Evolutionary conservation across 2,888 invertebrate species (phyloP).

Genomic region (Agrotis puta): DNA sequence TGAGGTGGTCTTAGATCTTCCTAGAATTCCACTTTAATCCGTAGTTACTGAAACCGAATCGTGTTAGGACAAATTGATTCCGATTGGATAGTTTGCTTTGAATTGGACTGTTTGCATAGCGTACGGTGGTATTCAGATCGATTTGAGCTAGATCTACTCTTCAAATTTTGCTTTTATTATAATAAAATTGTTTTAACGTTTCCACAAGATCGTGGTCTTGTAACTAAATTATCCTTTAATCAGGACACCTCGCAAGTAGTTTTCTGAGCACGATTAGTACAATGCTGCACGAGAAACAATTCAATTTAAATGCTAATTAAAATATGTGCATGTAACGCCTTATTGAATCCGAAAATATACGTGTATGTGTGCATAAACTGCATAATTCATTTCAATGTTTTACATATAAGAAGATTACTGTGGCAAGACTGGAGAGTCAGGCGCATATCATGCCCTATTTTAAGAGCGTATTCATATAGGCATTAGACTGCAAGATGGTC

Average conservation of each 20-base stretch:
- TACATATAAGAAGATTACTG: constrained; percentile 23
- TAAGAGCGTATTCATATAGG: constrained; percentile 44
- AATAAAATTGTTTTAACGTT: not conserved
- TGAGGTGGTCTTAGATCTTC: constrained; percentile 76
- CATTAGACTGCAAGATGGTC: constrained; percentile 60
- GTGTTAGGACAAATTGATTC: constrained; percentile 18
- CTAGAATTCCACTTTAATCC: constrained; percentile 66
- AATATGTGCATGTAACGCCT: constrained; percentile 52
- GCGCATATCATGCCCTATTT: constrained; percentile 58
- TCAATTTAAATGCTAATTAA: constrained; percentile 54
- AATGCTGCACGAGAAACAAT: constrained; percentile 33
- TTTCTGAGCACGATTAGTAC: constrained; percentile 10
- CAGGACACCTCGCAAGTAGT: not conserved
- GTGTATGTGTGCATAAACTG: constrained; percentile 32
- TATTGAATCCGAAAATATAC: constrained; percentile 48
- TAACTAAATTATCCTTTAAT: constrained; percentile 10
- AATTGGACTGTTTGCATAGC: constrained; percentile 19
- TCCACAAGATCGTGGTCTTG: not conserved
- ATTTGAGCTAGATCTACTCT: not conserved
- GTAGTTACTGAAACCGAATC: constrained; percentile 44
- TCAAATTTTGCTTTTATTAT: not conserved
- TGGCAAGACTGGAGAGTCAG: constrained; percentile 21
- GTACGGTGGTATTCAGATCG: not conserved
- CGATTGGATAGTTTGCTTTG: constrained; percentile 35
- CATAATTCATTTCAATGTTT: constrained; percentile 50